phyloP scores from a whole-genome alignment of 2,113 vertebrate species.

The Aplodontia rufa region DNA sequence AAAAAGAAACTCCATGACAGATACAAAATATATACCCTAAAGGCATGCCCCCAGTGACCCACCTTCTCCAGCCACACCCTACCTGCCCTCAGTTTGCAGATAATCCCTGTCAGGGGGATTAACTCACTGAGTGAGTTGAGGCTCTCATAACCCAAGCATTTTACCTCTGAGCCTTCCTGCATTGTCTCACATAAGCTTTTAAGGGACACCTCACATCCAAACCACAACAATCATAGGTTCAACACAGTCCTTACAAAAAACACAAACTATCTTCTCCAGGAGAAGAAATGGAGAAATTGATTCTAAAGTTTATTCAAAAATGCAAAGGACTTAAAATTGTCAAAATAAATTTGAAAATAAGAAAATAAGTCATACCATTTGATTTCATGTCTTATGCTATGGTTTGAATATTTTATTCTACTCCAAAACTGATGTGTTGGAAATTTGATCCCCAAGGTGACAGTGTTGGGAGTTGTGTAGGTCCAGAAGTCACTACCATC shows the following conservation, averaged over 20 bases:
- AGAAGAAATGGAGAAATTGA: background rate
- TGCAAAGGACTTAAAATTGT: background rate
- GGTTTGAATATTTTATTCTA: background rate
- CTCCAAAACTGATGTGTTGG: background rate
- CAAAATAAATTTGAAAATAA: background rate
- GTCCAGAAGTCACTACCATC: background rate
- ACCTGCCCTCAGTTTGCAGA: too few species aligned
- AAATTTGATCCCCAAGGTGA: background rate
- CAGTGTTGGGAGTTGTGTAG: background rate
- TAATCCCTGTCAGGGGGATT: too few species aligned
- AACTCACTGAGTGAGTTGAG: too few species aligned
- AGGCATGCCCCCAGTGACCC: too few species aligned
- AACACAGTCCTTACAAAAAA: background rate
- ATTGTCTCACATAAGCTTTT: too few species aligned
- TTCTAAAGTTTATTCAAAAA: background rate
- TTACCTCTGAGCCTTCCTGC: too few species aligned
- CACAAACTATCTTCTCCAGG: background rate
- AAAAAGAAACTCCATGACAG: too few species aligned
- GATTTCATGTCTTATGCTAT: background rate
- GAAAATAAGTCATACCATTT: background rate
- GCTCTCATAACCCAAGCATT: too few species aligned
- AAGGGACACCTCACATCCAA: too few species aligned
- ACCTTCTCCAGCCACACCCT: too few species aligned
- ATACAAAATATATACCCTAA: too few species aligned
- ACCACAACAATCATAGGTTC: too few species aligned